phyloP scores from a whole-genome alignment of 2,113 vertebrate genomes.

The Sarotherodon lohbergeri region DNA sequence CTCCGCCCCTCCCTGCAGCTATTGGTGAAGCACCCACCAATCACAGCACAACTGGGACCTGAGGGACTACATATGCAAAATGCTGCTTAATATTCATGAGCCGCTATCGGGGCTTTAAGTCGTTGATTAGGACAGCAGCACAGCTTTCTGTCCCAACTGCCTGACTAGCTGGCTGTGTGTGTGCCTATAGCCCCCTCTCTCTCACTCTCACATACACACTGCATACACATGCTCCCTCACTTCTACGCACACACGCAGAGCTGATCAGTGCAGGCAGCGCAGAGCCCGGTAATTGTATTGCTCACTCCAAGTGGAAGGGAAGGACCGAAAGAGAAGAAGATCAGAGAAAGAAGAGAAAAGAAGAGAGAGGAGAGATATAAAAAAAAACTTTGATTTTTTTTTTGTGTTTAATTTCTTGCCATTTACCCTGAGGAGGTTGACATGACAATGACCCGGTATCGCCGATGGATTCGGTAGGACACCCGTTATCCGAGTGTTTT shows the following conservation, averaged over 20 bases:
- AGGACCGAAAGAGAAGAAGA: conserved; percentile 55
- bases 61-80: conserved; percentile 93
- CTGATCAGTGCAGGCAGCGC: conserved; percentile 63
- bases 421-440: conserved; percentile 71
- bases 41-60: conserved; percentile 72
- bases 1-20: conserved; percentile 69
- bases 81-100: conserved; percentile 97
- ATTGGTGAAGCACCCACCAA: conserved; percentile 87
- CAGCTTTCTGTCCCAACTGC: conserved; percentile 93
- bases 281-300: conserved; percentile 84
- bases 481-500: conserved; percentile 94
- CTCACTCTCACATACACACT: conserved; percentile 48
- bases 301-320: conserved; percentile 77
- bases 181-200: conserved; percentile 51
- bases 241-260: conserved; percentile 62
- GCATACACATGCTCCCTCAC: conserved; percentile 32
- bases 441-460: conserved; percentile 86
- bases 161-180: conserved; percentile 62
- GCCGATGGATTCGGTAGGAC: conserved; percentile 99
- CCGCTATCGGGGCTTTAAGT: conserved; percentile 95
- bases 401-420: conserved; percentile 5
- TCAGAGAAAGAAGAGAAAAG: conserved; percentile 48
- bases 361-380: conserved; percentile 60
- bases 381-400: conserved; percentile 77
- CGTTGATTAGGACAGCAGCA: conserved; percentile 95